A percentile compares a stretch with the other conserved stretches of the same genome.
Evolutionary conservation across 37 sponge, comb jelly and placozoan species (phyloP).

Genomic region (Crambe crambe): DNA sequence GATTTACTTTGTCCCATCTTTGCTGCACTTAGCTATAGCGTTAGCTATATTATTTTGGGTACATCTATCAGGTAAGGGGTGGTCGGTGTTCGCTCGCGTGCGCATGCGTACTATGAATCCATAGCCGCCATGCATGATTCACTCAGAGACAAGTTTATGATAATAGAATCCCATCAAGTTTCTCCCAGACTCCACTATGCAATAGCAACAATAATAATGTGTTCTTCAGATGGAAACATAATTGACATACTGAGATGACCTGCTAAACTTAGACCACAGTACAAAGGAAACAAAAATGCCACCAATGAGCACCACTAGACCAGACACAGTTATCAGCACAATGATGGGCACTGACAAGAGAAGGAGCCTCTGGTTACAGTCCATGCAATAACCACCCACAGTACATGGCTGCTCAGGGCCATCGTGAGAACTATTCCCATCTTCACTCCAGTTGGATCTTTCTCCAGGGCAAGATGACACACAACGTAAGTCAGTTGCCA

Average conservation of each 20-base stretch:
- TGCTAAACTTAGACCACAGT: background rate
- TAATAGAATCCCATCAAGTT: no score
- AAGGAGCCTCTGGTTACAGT: constrained; percentile 1
- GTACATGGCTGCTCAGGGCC: background rate
- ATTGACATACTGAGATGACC: background rate
- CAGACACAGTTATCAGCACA: background rate
- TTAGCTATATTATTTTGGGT: no score
- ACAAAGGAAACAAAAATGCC: background rate
- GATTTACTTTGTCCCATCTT: background rate
- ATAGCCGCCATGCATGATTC: no score
- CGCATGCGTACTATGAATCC: no score
- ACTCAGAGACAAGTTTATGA: no score
- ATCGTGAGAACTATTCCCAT: background rate
- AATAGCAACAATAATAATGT: no score
- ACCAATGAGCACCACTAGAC: background rate
- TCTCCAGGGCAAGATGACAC: constrained; percentile 33
- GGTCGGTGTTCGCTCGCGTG: no score
- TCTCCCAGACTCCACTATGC: no score
- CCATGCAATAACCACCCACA: constrained; percentile 27
- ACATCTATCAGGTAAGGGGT: no score
- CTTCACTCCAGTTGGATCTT: no score
- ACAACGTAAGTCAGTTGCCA: constrained; percentile 31
- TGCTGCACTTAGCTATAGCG: no score
- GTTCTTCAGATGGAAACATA: background rate
- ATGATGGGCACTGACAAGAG: constrained; percentile 10